Evolutionary conservation across 2,888 invertebrate species (phyloP).

Genomic region (Helleia helle): DNA sequence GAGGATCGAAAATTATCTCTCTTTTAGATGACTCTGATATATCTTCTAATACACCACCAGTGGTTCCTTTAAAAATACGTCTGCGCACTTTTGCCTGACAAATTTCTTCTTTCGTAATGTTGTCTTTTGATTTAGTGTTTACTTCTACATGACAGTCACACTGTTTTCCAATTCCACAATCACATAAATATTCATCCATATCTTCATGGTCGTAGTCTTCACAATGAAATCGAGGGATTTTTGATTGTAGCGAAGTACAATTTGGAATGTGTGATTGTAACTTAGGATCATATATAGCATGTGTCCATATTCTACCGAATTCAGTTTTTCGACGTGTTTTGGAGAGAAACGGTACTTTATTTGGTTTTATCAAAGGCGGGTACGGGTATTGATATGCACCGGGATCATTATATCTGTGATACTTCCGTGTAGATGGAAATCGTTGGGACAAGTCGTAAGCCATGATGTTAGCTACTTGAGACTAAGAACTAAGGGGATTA

Average conservation of each 20-base stretch:
- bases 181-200: conserved; percentile 42
- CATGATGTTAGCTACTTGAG: no score
- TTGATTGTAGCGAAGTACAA: conserved; percentile 40
- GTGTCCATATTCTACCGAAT: conserved; percentile 37
- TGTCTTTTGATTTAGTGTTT: conserved; percentile 16
- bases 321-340: conserved; percentile 32
- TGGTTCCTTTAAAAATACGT: conserved; percentile 39
- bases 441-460: conserved; percentile 39
- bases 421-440: conserved; percentile 32
- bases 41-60: conserved; percentile 29
- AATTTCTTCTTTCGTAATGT: no score
- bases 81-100: conserved; percentile 40
- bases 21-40: conserved; percentile 22
- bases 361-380: conserved; percentile 20
- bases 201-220: conserved; percentile 41
- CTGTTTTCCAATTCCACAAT: conserved; percentile 31
- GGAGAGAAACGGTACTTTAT: conserved; percentile 43
- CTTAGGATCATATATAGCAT: conserved; percentile 34
- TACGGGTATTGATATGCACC: conserved; percentile 39
- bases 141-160: conserved; percentile 16
- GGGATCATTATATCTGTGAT: conserved; percentile 41
- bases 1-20: conserved; percentile 22
- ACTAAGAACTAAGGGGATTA: no score
- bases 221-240: conserved; percentile 46
- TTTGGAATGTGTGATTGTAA: conserved; percentile 35